Conservation (phyloP, 2,113 vertebrate species). For the Hemiprocne comata region DNA sequence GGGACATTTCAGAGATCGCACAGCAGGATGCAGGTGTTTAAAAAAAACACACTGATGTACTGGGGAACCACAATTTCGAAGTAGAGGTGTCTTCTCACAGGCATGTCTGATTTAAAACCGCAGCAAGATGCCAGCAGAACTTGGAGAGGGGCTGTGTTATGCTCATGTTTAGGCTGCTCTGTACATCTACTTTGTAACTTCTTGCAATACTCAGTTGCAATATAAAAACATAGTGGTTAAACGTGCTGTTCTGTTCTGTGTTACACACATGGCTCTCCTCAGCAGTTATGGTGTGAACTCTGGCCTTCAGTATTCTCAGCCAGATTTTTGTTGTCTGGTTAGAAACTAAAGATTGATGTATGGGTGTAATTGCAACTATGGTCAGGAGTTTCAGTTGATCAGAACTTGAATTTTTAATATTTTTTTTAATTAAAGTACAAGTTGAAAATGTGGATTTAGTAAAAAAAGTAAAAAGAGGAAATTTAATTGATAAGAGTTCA, state of each 20-base stretch:
- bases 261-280: not conserved
- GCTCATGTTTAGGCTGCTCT: not conserved
- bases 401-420: not conserved
- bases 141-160: not conserved
- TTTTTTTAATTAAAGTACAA: not conserved
- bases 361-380: not conserved
- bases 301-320: not conserved
- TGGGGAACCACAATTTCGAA: not conserved
- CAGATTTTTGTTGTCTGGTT: not conserved
- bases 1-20: not conserved
- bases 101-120: not conserved
- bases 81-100: not conserved
- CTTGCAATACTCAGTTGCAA: not conserved
- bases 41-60: not conserved
- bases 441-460: not conserved
- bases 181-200: not conserved
- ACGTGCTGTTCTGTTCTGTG: rapidly evolving
- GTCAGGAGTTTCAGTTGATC: not conserved
- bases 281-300: not conserved
- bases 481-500: not conserved
- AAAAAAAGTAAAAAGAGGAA: not conserved
- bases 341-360: not conserved
- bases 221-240: not conserved
- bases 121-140: not conserved
- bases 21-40: not conserved